Base-by-base conservation (phyloP, 2,113 vertebrate genomes). In the Clarias macrocephalus region DNA sequence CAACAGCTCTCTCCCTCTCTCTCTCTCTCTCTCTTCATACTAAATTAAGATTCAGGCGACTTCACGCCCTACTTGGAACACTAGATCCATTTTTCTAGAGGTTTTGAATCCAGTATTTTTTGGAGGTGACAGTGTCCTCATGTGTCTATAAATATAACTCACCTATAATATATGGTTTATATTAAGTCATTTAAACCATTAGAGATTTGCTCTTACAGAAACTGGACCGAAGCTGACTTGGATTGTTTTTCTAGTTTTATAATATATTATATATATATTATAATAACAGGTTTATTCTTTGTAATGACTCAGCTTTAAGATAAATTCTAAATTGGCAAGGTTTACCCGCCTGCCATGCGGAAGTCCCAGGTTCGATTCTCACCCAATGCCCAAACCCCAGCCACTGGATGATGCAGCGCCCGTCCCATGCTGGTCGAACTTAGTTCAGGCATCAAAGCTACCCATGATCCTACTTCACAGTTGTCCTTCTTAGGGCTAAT, bases 31-130 rank as follows among this genome's bases (percentile, higher is more conserved):
- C 57, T 77, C 16, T 70, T 28, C 30, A 23, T 21, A 60, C 77
- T 82, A 60, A 60, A 86, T 81, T 72, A 60, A 81, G 33, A 86
- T 81, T 86, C 56, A 21, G 30, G 54, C 54, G 13, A 86, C 85
- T 82, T 81, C 33, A 4, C 37, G 37, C 66, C 66, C 85, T 87
- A 56, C 52, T 77, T 66, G 59, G 82, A 84, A 15, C 18, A n/a
- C 59, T 54, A 68, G 33, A 79, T 65, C 54, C 54, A 84, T 79
- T 57, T 79, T 56, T 57, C 15, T 21, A 79, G 13, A 15, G 5
- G 75, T 79, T 79, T 79, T 79, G 18, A 56, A 56, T 79, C 13
- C 75, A 56, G 18, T n/a, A 12, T 21, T 75, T 33, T 75, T 25
- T 75, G 11, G 25, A 77, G 42, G 48, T 28, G 25, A 42, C 12